Base-by-base conservation (phyloP, 2,888 invertebrate species). In the Metacarcinus magister region DNA sequence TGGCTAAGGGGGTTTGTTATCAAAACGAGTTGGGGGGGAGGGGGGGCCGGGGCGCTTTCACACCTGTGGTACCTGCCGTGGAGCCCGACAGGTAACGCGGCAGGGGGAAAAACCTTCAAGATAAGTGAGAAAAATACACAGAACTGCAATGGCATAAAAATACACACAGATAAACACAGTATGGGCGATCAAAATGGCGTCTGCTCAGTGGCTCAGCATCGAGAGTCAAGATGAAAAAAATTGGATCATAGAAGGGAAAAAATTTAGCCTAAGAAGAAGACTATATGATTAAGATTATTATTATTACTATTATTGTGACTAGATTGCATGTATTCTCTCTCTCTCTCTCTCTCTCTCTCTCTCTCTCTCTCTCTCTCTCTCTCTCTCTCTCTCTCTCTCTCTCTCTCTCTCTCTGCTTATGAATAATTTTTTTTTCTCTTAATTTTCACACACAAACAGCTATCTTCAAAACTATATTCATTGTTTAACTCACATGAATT, bases 331-430 rank as follows among this genome's bases (percentile, higher is more conserved):
- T 28, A 3, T 16, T 44, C 91, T 91, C 44, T 91, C 91, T 46
- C 92, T 92, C 48, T 46, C 44, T 46, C 92, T 46, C 92, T 46
- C 92, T 46, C 92, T 46, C 92, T 92, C 92, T 92, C 92, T 90
- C 92, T 46, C 92, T 46, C 92, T 92, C 92, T 92, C 92, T 92
- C 92, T 92, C 92, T 92, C 92, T 92, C 92, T 92, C 92, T 92
- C 92, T 46, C 92, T 92, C 92, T 46, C 44, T 46, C 44, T 92
- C 92, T 46, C 48, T 92, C 46, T 46, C 92, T 46, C 92, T 46
- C 92, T 46, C 92, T 46, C 92, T 92, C 92, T 92, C 92, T 92
- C 92, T 92, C 92, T 92, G 48, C n/a, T 48, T 48, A 16, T 92
- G 7, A 7, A 8, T 46, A 7, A 10, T 43, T n/a, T 28, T 91